These are phyloP conservation scores for Rhinolophus ferrumequinum DNA, from an alignment of 2,113 vertebrate species.

Conservation along the genomic window DNA sequence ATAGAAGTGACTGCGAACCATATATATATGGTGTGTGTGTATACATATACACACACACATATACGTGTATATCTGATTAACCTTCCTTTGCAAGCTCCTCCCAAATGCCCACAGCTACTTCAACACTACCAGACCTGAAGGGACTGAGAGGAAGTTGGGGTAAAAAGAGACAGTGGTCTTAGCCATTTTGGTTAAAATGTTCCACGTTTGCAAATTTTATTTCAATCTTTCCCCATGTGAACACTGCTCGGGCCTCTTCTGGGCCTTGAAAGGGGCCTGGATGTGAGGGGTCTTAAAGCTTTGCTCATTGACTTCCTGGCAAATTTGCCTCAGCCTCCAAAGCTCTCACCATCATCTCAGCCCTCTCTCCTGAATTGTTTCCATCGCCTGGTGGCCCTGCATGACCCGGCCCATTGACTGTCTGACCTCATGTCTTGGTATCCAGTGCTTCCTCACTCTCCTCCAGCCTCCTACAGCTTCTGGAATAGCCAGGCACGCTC, in stretches of 20 bases:
- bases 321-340: background rate
- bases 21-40: too few relatives aligned
- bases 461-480: background rate
- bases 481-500: background rate
- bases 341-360: background rate
- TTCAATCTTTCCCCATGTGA: background rate
- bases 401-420: too few relatives aligned
- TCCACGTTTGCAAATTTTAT: background rate
- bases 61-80: background rate
- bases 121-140: background rate
- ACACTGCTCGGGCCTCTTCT: background rate
- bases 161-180: background rate
- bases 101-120: background rate
- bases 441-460: too few relatives aligned
- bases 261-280: background rate
- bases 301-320: background rate
- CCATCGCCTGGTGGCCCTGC: too few relatives aligned
- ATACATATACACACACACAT: too few relatives aligned
- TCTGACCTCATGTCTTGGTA: too few relatives aligned
- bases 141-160: background rate
- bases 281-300: background rate
- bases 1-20: background rate
- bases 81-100: background rate
- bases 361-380: background rate
- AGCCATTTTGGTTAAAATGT: background rate